Conservation (phyloP, 2,113 vertebrate genomes). For the Perca schrenkii region DNA sequence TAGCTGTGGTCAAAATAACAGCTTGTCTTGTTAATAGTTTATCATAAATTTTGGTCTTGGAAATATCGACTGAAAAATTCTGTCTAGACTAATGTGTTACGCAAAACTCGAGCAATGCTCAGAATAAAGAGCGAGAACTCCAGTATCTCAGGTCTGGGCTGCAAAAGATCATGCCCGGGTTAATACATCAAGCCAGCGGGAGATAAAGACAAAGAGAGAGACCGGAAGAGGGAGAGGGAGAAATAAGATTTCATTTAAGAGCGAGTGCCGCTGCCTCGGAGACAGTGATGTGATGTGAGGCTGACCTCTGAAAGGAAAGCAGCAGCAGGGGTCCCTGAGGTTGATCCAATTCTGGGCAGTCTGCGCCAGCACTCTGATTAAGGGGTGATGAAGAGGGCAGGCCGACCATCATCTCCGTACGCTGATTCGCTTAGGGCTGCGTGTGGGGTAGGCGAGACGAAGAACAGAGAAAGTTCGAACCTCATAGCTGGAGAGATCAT, state of each 20-base stretch:
- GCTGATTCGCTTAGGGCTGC: conserved; percentile 35
- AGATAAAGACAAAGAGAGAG: conserved; percentile 73
- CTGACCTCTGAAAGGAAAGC: conserved; percentile 71
- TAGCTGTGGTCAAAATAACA: conserved; percentile 61
- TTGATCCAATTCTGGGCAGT: conserved; percentile 73
- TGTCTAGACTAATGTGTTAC: conserved; percentile 16
- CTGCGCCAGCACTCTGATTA: conserved; percentile 72
- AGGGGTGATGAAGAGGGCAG: conserved; percentile 71
- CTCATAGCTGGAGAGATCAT: conserved; percentile 18
- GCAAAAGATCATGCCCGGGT: conserved; percentile 64
- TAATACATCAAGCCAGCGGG: conserved; percentile 60
- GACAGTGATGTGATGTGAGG: conserved; percentile 60
- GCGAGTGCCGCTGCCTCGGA: conserved; percentile 44
- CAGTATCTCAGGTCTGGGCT: conserved; percentile 34
- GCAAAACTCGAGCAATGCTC: conserved; percentile 33
- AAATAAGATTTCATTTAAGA: conserved; percentile 74
- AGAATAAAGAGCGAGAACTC: conserved; percentile 33
- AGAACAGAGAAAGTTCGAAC: conserved; percentile 32
- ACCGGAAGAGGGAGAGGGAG: conserved; percentile 55
- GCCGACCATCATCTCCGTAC: conserved; percentile 51
- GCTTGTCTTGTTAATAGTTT: conserved; percentile 62
- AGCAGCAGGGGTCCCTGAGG: conserved; percentile 66
- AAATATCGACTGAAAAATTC: conserved; percentile 31
- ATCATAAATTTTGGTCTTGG: conserved; percentile 52
- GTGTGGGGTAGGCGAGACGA: conserved; percentile 6